Percentiles rank a stretch among this genome's conserved stretches.
phyloP scores from a whole-genome alignment of 2,888 invertebrate genomes.

The Tachystola acroxantha region DNA sequence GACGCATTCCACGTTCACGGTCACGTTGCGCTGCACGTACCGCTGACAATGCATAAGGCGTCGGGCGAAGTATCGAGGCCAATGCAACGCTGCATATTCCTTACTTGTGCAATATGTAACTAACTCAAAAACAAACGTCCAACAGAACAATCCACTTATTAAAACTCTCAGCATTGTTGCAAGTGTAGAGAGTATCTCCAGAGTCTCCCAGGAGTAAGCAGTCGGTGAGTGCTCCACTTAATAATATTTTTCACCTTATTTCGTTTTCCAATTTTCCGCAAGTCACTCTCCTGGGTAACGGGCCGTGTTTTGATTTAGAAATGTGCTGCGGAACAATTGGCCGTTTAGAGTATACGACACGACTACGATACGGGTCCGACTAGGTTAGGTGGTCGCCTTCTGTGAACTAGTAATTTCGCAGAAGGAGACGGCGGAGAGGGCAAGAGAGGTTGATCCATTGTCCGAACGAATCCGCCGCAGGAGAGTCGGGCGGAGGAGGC shows the following conservation, averaged over 20 bases:
- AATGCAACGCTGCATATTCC: too few relatives aligned
- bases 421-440: too few relatives aligned
- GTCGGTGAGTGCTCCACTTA: conserved; percentile 58
- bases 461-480: too few relatives aligned
- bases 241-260: conserved; percentile 79
- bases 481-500: too few relatives aligned
- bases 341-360: conserved; percentile 19
- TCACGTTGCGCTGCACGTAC: too few relatives aligned
- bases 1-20: too few relatives aligned
- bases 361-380: conserved; percentile 11
- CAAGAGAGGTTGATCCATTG: too few relatives aligned
- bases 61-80: too few relatives aligned
- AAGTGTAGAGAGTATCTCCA: conserved; percentile 3
- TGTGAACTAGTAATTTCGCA: too few relatives aligned
- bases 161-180: conserved; percentile 9
- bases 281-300: conserved; percentile 76
- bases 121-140: not conserved
- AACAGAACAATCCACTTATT: not conserved
- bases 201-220: not conserved
- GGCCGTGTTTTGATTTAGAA: conserved; percentile 72
- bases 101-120: too few relatives aligned
- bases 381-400: too few relatives aligned
- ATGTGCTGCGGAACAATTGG: conserved; percentile 32
- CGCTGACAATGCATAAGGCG: too few relatives aligned
- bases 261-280: conserved; percentile 78